A percentile compares a stretch with the other conserved stretches of the same genome.
These are phyloP conservation scores for Akabosia matsudoensis DNA, from an alignment of 1,140 invertebrate species.

Conservation along the genomic window DNA sequence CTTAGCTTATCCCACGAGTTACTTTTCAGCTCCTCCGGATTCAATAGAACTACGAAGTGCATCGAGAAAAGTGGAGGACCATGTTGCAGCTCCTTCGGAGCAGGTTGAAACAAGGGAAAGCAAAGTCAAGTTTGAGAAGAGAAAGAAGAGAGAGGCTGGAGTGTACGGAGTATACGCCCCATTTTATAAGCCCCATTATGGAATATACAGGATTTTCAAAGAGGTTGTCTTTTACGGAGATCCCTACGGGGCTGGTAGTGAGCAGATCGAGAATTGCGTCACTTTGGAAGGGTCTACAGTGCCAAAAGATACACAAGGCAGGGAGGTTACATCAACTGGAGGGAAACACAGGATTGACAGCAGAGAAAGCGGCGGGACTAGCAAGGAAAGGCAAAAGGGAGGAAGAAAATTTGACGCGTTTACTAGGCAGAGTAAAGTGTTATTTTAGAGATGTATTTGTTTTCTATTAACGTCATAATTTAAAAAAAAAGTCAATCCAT, in stretches of 20 bases:
- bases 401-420: neutral
- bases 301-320: neutral
- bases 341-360: neutral
- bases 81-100: neutral
- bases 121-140: neutral
- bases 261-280: neutral
- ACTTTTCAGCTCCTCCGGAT: too few species aligned
- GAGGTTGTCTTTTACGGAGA: neutral
- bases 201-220: conserved; percentile 2
- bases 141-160: neutral
- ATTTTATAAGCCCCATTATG: conserved; percentile 1
- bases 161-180: conserved; percentile 1
- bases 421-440: neutral
- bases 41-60: too few species aligned
- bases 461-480: too few species aligned
- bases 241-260: neutral
- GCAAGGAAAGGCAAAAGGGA: neutral
- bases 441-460: too few species aligned
- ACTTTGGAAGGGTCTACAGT: neutral
- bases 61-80: too few species aligned
- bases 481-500: too few species aligned
- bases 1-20: neutral
- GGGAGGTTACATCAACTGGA: neutral
- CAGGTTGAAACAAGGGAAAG: neutral
- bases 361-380: neutral